These are phyloP conservation scores for Uloborus plumipes DNA, from an alignment of 2,888 invertebrate genomes.

Conservation along the genomic window DNA sequence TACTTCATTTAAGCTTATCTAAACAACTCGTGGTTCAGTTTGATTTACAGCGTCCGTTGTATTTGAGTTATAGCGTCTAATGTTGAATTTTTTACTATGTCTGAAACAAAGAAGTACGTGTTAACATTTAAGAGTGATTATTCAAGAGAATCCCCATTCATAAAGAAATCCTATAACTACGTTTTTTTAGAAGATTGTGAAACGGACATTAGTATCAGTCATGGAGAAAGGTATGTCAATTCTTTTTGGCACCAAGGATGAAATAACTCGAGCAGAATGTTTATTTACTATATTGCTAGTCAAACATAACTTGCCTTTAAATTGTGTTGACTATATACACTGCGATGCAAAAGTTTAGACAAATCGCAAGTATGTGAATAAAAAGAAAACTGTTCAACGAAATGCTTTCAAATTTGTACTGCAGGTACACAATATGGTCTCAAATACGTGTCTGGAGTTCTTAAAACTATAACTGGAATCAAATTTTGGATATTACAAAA, in stretches of 20 bases:
- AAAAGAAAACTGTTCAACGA: too few relatives aligned
- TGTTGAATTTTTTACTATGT: too few relatives aligned
- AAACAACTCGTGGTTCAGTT: too few relatives aligned
- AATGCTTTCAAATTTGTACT: too few relatives aligned
- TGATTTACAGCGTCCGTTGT: neutral
- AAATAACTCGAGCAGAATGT: constrained; percentile 1
- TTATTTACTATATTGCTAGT: neutral
- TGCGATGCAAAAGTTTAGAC: too few relatives aligned
- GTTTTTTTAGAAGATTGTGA: neutral
- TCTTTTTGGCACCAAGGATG: too few relatives aligned
- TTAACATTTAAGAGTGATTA: neutral
- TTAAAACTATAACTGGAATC: too few relatives aligned
- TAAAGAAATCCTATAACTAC: constrained; percentile 1
- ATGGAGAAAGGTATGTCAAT: neutral
- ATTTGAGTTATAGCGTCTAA: neutral
- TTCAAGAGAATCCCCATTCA: constrained; percentile 5
- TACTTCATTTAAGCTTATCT: too few relatives aligned
- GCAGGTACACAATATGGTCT: too few relatives aligned
- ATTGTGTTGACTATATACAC: neutral
- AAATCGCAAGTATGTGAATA: too few relatives aligned
- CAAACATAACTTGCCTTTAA: neutral
- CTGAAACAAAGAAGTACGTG: neutral
- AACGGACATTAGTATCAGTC: constrained; percentile 2
- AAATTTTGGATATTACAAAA: too few relatives aligned
- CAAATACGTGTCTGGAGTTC: too few relatives aligned